phyloP scores from a whole-genome alignment of 1,140 invertebrate species.

The Eciton burchellii region DNA sequence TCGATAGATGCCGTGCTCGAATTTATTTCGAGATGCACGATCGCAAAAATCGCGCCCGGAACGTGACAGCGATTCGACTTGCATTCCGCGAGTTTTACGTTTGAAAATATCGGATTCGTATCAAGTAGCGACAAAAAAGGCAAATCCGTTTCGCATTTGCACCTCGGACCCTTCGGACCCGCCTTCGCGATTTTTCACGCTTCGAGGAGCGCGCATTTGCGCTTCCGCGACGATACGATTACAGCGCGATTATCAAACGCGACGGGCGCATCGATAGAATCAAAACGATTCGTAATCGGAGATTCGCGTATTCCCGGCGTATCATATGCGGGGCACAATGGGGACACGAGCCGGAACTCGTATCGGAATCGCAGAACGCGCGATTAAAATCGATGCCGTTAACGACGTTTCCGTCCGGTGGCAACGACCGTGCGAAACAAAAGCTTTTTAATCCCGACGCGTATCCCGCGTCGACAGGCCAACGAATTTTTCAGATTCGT shows the following conservation, averaged over 20 bases:
- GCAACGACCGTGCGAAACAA: conserved; percentile 30
- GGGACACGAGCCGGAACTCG: conserved; percentile 28
- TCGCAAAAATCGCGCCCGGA: no score
- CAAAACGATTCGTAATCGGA: conserved; percentile 54
- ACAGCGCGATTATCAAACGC: not conserved
- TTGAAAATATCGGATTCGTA: no score
- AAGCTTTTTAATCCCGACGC: conserved; percentile 53
- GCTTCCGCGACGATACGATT: conserved; percentile 11
- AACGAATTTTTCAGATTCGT: conserved; percentile 58
- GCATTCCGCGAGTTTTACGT: no score
- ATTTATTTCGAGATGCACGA: no score
- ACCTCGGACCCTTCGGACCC: not conserved
- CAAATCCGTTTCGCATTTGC: not conserved
- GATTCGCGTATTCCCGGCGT: conserved; percentile 31
- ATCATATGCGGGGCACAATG: conserved; percentile 43
- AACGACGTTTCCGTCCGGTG: not conserved
- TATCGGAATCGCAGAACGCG: conserved; percentile 40
- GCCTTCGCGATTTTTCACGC: conserved; percentile 17
- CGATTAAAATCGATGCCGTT: conserved; percentile 52
- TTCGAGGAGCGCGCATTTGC: not conserved
- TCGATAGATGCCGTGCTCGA: no score
- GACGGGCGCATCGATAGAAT: conserved; percentile 26
- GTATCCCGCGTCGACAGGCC: conserved; percentile 44
- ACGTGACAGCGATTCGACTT: no score
- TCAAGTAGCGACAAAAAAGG: not conserved